A percentile compares a stretch with the other conserved stretches of the same genome.
These are phyloP conservation scores for Ornithoptera alexandrae DNA, from an alignment of 2,888 invertebrate genomes.

Conservation along the genomic window DNA sequence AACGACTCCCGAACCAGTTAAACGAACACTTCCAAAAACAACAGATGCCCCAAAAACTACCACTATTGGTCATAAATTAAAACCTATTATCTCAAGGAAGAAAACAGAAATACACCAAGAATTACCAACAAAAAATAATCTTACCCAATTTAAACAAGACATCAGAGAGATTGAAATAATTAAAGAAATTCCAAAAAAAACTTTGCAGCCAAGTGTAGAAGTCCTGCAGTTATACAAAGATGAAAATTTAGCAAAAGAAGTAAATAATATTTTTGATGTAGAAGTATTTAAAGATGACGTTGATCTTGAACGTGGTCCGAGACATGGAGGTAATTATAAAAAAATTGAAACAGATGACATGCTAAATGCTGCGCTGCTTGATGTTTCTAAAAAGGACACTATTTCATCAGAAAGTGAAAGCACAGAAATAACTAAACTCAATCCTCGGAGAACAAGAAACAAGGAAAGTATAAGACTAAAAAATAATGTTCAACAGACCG, in stretches of 20 bases:
- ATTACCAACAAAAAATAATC: constrained; percentile 56
- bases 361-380: neutral
- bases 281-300: constrained; percentile 67
- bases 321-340: constrained; percentile 73
- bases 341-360: constrained; percentile 37
- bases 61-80: constrained; percentile 45
- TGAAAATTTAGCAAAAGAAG: constrained; percentile 64
- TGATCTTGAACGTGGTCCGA: constrained; percentile 57
- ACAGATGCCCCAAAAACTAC: constrained; percentile 57
- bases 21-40: constrained; percentile 55
- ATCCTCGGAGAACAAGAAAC: constrained; percentile 38
- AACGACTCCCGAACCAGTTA: constrained; percentile 61
- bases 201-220: constrained; percentile 48
- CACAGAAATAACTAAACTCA: constrained; percentile 47
- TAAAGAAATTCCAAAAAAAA: constrained; percentile 56
- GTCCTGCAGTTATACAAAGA: constrained; percentile 65
- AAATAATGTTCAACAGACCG: constrained; percentile 39
- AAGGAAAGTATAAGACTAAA: constrained; percentile 47
- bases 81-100: constrained; percentile 58
- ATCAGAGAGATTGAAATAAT: constrained; percentile 70
- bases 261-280: constrained; percentile 66
- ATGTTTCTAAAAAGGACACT: constrained; percentile 44
- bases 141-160: constrained; percentile 67
- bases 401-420: constrained; percentile 58
- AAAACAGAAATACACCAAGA: constrained; percentile 71